A percentile compares a stretch with the other conserved stretches of the same genome.
These are phyloP conservation scores for Stomorhina lunata DNA, from an alignment of 2,888 invertebrate species.

Conservation along the genomic window DNA sequence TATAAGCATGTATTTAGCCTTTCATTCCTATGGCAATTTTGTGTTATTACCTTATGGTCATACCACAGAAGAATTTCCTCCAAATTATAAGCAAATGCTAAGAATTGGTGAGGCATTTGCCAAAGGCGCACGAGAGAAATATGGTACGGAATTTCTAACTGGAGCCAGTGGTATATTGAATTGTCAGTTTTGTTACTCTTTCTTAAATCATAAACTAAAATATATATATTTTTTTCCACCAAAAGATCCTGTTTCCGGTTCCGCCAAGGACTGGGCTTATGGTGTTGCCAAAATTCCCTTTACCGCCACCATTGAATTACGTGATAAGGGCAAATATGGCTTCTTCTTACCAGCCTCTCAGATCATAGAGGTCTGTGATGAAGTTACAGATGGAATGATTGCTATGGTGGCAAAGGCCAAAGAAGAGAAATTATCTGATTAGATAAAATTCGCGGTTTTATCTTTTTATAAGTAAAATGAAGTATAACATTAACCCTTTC, in stretches of 20 bases:
- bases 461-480: no score
- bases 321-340: conserved; percentile 85
- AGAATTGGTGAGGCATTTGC: conserved; percentile 72
- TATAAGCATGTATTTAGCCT: conserved; percentile 72
- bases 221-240: background rate
- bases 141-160: conserved; percentile 70
- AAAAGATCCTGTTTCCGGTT: conserved; percentile 79
- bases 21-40: conserved; percentile 73
- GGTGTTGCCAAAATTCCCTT: conserved; percentile 81
- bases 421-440: conserved; percentile 69
- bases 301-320: conserved; percentile 82
- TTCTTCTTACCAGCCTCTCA: conserved; percentile 84
- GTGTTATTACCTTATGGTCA: conserved; percentile 73
- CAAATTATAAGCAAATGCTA: conserved; percentile 73
- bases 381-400: conserved; percentile 82
- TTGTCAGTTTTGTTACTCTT: no score
- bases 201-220: background rate
- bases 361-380: conserved; percentile 83
- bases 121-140: conserved; percentile 68
- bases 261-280: conserved; percentile 82
- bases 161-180: conserved; percentile 72
- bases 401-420: conserved; percentile 81
- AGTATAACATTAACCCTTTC: no score
- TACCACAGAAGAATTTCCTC: conserved; percentile 68
- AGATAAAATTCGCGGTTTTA: no score